These are phyloP conservation scores for Oncorhynchus gorbuscha DNA, from an alignment of 2,113 vertebrate species.

Conservation along the genomic window DNA sequence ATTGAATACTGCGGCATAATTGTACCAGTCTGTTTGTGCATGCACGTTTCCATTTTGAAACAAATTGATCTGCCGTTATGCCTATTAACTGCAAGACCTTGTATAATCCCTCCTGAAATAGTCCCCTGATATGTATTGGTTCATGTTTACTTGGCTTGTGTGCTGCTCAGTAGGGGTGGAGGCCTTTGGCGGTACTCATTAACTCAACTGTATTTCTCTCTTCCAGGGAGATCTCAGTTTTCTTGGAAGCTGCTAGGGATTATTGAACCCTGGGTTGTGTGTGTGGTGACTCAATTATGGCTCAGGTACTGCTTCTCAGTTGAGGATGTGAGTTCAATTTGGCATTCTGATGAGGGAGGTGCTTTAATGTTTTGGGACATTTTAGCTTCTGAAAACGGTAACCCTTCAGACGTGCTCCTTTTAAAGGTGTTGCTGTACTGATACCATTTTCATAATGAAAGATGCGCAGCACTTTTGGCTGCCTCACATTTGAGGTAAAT, in stretches of 20 bases:
- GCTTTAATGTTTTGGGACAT: constrained; percentile 37
- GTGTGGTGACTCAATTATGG: constrained; percentile 35
- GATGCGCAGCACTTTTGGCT: too few species aligned
- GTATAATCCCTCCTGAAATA: constrained; percentile 83
- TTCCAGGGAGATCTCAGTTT: constrained; percentile 12
- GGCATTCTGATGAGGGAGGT: constrained; percentile 23
- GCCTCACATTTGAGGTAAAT: too few species aligned
- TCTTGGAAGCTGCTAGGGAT: constrained; percentile 37
- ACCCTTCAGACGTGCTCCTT: too few species aligned
- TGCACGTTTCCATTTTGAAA: constrained; percentile 80
- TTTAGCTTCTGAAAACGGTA: background rate
- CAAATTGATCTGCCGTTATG: constrained; percentile 84
- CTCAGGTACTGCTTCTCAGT: constrained; percentile 41
- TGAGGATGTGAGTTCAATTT: constrained; percentile 43
- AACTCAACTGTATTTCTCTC: constrained; percentile 17
- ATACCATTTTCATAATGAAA: too few species aligned
- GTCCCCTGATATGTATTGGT: constrained; percentile 81
- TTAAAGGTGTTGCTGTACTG: too few species aligned
- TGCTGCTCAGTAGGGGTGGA: background rate
- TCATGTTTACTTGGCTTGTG: constrained; percentile 62
- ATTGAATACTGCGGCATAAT: constrained; percentile 77
- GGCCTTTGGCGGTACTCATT: constrained; percentile 17
- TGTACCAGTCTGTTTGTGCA: constrained; percentile 81
- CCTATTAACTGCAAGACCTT: constrained; percentile 86
- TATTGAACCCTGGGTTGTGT: constrained; percentile 7